Evolutionary conservation across 2,797 vertebrate genomes (phyloP).

Genomic region (Gallinago solitaria): DNA sequence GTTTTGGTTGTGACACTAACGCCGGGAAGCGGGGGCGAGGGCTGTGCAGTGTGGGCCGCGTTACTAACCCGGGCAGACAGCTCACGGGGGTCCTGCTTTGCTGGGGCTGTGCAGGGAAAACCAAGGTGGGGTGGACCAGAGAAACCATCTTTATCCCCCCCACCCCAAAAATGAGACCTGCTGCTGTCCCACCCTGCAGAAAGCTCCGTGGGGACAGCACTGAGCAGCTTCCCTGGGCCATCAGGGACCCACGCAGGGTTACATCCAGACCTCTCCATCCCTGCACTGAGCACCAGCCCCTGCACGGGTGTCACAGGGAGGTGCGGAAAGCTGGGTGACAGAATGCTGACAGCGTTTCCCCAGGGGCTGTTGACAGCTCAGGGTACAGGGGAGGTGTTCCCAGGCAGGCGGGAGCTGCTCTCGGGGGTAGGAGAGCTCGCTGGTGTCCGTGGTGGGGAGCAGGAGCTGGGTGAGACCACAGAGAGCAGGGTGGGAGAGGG

Average conservation of each 20-base stretch:
- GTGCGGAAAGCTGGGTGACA: neutral
- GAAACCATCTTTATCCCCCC: neutral
- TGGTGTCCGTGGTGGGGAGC: neutral
- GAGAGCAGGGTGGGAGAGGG: neutral
- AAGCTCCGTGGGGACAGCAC: neutral
- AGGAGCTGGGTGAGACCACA: fast-evolving
- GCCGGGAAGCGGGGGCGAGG: neutral
- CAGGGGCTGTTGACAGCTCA: neutral
- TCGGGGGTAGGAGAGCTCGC: neutral
- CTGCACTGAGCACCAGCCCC: neutral
- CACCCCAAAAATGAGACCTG: neutral
- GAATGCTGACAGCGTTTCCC: neutral
- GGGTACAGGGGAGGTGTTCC: neutral
- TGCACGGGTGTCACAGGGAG: neutral
- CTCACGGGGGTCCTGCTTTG: neutral
- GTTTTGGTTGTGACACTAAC: constrained; percentile 54
- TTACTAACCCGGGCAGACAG: neutral
- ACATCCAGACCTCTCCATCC: neutral
- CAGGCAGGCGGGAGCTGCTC: neutral
- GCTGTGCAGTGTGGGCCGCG: neutral
- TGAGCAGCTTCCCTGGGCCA: neutral
- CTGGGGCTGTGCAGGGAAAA: neutral
- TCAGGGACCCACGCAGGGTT: neutral
- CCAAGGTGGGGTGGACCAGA: fast-evolving
- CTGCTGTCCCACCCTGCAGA: neutral